Percentiles rank a stretch among this genome's conserved stretches.
Evolutionary conservation across 2,888 invertebrate genomes (phyloP).

Genomic region (Pteria penguin): DNA sequence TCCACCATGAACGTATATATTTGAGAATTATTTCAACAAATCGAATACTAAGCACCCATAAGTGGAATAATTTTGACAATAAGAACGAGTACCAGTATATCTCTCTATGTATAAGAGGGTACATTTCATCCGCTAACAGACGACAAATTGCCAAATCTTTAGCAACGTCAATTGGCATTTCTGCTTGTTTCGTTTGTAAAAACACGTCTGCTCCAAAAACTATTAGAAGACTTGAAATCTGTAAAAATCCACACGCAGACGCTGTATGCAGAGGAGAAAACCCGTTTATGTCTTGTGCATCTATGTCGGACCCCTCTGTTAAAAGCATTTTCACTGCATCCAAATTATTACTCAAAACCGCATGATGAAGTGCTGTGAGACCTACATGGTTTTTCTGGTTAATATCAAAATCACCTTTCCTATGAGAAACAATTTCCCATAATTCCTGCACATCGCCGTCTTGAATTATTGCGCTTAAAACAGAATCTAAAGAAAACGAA

Average conservation of each 20-base stretch:
- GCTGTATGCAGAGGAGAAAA: conserved; percentile 74
- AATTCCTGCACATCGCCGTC: conserved; percentile 72
- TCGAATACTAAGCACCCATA: no score
- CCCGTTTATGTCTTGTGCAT: conserved; percentile 71
- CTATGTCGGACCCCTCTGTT: conserved; percentile 66
- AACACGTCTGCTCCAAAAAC: conserved; percentile 72
- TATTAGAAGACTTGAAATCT: conserved; percentile 70
- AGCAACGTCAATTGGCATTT: conserved; percentile 71
- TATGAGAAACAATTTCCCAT: conserved; percentile 56
- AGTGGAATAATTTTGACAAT: conserved; percentile 20
- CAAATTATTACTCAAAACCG: conserved; percentile 73
- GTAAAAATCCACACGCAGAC: conserved; percentile 71
- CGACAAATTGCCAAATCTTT: conserved; percentile 68
- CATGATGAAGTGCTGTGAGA: conserved; percentile 73
- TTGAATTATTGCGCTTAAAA: conserved; percentile 72
- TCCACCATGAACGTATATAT: no score
- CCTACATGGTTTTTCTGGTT: conserved; percentile 72
- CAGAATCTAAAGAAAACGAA: conserved; percentile 72
- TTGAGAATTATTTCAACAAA: no score
- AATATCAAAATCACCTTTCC: conserved; percentile 59
- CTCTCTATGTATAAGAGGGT: conserved; percentile 59
- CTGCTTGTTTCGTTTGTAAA: conserved; percentile 63
- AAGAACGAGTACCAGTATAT: conserved; percentile 50
- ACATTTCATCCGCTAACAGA: conserved; percentile 67
- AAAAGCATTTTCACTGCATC: conserved; percentile 73